These are phyloP conservation scores for Steinernema khuongi DNA, from an alignment of 1,140 invertebrate species.

Conservation along the genomic window DNA sequence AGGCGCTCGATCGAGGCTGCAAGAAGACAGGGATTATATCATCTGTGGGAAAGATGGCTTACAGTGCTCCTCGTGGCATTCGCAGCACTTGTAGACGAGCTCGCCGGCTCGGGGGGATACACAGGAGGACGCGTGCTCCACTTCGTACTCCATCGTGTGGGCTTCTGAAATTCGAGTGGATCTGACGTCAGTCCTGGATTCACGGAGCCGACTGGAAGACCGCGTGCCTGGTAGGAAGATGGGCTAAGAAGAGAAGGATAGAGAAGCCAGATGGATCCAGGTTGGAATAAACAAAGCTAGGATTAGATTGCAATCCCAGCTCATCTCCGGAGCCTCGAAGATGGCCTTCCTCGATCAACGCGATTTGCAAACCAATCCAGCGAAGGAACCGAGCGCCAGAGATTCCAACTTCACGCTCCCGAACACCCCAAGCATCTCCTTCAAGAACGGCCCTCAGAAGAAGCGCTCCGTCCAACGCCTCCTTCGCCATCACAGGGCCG, in stretches of 20 bases:
- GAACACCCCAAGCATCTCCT: not conserved
- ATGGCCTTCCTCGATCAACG: not conserved
- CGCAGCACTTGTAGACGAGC: not conserved
- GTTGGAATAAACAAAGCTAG: no score
- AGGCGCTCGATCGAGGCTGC: not conserved
- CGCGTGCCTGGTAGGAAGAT: no score
- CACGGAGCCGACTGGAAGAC: no score
- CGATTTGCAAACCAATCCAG: not conserved
- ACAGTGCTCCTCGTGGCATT: not conserved
- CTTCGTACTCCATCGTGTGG: not conserved
- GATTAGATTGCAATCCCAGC: no score
- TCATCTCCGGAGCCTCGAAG: no score
- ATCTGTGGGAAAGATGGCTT: not conserved
- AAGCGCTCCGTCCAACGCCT: no score
- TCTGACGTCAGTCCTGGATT: no score
- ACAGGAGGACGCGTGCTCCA: not conserved
- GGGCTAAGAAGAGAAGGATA: no score
- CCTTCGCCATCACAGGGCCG: no score
- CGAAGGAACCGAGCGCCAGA: not conserved
- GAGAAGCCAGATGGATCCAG: no score
- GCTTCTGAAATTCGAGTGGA: not conserved
- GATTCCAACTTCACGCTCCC: not conserved
- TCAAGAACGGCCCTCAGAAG: no score
- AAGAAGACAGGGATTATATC: not conserved
- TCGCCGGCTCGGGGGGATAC: not conserved